These are phyloP conservation scores for Labeo catla DNA, from an alignment of 2,113 vertebrate species.

Conservation along the genomic window DNA sequence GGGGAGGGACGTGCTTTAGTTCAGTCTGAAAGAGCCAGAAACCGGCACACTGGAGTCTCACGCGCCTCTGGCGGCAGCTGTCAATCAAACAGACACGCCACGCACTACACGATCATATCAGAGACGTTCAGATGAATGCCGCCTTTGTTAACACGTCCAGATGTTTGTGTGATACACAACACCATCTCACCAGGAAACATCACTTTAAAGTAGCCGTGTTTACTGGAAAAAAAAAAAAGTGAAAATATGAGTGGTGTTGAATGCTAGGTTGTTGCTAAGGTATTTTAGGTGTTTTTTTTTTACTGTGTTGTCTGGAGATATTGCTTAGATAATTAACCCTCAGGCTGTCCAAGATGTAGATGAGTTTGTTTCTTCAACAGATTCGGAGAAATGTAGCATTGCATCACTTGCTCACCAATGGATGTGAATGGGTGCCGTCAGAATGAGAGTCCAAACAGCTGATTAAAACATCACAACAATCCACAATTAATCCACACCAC, in stretches of 20 bases:
- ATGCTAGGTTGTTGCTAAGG: no score
- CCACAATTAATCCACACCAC: no score
- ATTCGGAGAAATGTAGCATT: no score
- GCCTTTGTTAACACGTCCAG: background rate
- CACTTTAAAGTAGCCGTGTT: background rate
- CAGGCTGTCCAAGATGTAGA: no score
- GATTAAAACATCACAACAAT: no score
- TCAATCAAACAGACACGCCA: constrained; percentile 37
- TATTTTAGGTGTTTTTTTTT: no score
- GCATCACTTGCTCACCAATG: no score
- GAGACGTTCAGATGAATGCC: background rate
- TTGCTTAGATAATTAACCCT: no score
- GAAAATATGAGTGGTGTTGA: background rate
- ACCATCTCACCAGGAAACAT: background rate
- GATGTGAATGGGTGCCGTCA: background rate
- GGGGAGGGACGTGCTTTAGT: constrained; percentile 34
- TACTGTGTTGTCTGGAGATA: no score
- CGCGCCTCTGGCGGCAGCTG: constrained; percentile 26
- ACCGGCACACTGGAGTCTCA: constrained; percentile 7
- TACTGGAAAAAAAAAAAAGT: background rate
- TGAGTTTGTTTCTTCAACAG: no score
- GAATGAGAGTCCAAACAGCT: background rate
- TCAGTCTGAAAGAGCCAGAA: constrained; percentile 3
- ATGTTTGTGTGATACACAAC: background rate
- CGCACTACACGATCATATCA: background rate